Conservation (phyloP, 2,113 vertebrate species). For the Irena cyanogastra region DNA sequence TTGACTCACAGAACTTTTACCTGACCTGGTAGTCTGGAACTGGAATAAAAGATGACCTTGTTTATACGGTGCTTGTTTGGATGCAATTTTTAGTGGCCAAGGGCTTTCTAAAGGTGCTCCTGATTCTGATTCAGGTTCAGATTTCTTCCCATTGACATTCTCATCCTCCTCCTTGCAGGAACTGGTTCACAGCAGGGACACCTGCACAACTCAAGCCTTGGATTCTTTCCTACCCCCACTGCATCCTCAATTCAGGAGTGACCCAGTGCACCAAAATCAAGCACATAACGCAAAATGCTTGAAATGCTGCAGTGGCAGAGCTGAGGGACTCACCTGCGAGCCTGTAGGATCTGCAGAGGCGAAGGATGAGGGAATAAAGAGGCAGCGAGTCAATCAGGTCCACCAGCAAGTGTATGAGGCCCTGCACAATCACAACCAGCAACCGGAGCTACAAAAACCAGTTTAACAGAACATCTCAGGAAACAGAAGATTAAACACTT, state of each 20-base stretch:
- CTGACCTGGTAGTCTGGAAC: background rate
- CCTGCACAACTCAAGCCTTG: fast-evolving
- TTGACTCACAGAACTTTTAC: background rate
- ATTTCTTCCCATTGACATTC: background rate
- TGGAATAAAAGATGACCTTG: background rate
- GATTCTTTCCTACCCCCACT: background rate
- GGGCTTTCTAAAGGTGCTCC: background rate
- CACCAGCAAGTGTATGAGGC: constrained; percentile 85
- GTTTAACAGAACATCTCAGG: background rate
- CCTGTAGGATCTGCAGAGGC: constrained; percentile 84
- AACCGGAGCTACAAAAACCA: constrained; percentile 80
- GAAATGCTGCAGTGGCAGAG: background rate
- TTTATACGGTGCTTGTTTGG: background rate
- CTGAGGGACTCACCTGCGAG: constrained; percentile 79
- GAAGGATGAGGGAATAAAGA: constrained; percentile 84
- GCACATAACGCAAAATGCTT: background rate
- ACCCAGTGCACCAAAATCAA: background rate
- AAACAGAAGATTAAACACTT: background rate
- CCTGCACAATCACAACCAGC: constrained; percentile 89
- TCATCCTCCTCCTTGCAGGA: background rate
- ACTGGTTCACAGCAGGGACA: background rate
- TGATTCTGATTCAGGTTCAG: background rate
- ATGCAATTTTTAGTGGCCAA: background rate
- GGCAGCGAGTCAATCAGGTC: constrained; percentile 92
- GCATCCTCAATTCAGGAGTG: background rate